Evolutionary conservation across 2,797 vertebrate species (phyloP).

Genomic region (Lophius americanus): DNA sequence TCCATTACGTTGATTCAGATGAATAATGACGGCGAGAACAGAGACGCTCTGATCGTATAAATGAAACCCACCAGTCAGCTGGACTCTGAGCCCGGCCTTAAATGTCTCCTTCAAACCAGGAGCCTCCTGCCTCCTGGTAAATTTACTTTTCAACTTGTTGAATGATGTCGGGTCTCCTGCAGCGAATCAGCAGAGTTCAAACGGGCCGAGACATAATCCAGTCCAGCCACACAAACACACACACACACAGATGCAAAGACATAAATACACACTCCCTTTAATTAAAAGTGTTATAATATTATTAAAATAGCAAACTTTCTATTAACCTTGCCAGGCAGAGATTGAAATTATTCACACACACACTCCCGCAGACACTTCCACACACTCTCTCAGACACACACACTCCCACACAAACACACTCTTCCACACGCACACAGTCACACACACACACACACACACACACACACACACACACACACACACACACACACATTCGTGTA

Average conservation of each 20-base stretch:
- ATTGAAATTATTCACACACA: not conserved
- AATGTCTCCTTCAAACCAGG: slow-evolving; percentile 9
- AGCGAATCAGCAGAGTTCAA: slow-evolving; percentile 9
- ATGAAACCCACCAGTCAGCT: not conserved
- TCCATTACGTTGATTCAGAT: not conserved
- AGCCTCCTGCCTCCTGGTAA: not conserved
- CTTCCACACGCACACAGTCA: no score
- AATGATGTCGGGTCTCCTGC: slow-evolving; percentile 27
- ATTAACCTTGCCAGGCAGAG: slow-evolving; percentile 6
- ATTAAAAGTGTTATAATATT: not conserved
- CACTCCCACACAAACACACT: no score
- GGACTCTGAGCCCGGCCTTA: slow-evolving; percentile 12
- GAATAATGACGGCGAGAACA: slow-evolving; percentile 5
- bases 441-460: not conserved
- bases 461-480: slow-evolving; percentile 14
- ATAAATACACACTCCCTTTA: not conserved
- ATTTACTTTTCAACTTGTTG: slow-evolving; percentile 32
- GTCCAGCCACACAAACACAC: slow-evolving; percentile 18
- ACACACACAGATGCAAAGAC: not conserved
- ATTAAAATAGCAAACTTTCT: not conserved
- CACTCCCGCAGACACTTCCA: no score
- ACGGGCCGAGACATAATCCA: slow-evolving; percentile 31
- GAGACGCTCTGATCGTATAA: slow-evolving; percentile 6
- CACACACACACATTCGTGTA: not conserved
- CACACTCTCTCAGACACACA: no score